phyloP scores from a whole-genome alignment of 2,113 vertebrate genomes.

The Crypturellus undulatus region DNA sequence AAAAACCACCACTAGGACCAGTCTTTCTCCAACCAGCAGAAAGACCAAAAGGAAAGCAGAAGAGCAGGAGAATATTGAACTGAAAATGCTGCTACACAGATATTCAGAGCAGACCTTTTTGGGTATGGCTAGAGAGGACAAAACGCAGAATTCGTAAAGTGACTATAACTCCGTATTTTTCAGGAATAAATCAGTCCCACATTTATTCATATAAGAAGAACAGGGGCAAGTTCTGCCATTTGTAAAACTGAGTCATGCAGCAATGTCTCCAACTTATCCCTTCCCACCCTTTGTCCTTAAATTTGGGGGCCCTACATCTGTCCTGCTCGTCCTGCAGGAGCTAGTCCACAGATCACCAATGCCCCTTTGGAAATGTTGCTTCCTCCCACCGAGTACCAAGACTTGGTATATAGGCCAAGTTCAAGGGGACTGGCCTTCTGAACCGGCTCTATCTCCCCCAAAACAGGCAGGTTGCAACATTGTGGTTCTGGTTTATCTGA shows the following conservation, averaged over 20 bases:
- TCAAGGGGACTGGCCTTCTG: neutral
- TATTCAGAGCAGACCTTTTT: neutral
- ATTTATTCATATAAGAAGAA: neutral
- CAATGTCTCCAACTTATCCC: neutral
- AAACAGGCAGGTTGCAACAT: neutral
- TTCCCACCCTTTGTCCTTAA: neutral
- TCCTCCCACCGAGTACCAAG: neutral
- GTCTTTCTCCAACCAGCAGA: neutral
- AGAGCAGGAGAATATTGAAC: neutral
- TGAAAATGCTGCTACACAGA: neutral
- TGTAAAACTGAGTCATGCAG: neutral
- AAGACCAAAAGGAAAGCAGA: neutral
- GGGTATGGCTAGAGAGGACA: neutral
- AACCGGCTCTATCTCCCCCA: neutral
- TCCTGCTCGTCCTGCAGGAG: neutral
- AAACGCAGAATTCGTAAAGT: neutral
- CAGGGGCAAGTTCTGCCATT: neutral
- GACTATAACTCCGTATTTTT: neutral
- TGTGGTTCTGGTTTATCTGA: neutral
- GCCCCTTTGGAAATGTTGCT: neutral
- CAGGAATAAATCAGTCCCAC: neutral
- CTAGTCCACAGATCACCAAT: neutral
- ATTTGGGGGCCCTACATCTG: neutral
- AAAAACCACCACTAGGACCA: neutral
- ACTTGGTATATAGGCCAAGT: neutral